Evolutionary conservation across 2,797 vertebrate genomes (phyloP).

Genomic region (Yasuhikotakia modesta): DNA sequence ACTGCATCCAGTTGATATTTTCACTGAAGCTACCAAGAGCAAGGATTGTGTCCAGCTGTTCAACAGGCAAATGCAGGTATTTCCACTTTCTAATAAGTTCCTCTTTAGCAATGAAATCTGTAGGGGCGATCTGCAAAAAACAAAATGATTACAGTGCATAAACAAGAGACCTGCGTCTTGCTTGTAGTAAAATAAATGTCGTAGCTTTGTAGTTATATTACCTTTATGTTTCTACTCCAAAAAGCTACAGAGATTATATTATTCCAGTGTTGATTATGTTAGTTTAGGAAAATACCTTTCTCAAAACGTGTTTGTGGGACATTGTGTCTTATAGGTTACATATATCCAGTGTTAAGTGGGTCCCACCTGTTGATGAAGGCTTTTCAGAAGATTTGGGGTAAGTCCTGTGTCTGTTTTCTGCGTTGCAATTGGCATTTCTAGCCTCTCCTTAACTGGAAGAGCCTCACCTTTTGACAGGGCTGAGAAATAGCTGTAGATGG

Average conservation of each 20-base stretch:
- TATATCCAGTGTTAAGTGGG: neutral
- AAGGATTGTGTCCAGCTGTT: conserved; percentile 79
- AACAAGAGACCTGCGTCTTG: neutral
- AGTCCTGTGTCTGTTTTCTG: conserved; percentile 78
- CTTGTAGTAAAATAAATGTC: too few relatives aligned
- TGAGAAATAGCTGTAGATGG: conserved; percentile 82
- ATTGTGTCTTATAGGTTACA: neutral
- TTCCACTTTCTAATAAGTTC: conserved; percentile 83
- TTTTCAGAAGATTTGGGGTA: conserved; percentile 85
- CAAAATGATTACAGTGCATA: neutral
- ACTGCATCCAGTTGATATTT: conserved; percentile 82
- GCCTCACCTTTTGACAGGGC: conserved; percentile 82
- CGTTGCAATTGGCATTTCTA: conserved; percentile 77
- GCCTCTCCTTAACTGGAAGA: conserved; percentile 85
- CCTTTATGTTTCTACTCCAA: too few relatives aligned
- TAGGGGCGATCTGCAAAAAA: conserved; percentile 55
- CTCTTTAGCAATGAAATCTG: conserved; percentile 60
- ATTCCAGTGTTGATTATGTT: neutral
- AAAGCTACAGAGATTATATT: too few relatives aligned
- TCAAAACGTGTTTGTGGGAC: neutral
- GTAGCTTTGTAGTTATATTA: too few relatives aligned
- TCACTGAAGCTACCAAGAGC: conserved; percentile 72
- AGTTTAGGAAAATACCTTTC: neutral
- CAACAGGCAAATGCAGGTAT: conserved; percentile 77
- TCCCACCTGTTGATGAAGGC: conserved; percentile 87